Conservation (phyloP, 2,888 invertebrate species). For the Athalia cordata region DNA sequence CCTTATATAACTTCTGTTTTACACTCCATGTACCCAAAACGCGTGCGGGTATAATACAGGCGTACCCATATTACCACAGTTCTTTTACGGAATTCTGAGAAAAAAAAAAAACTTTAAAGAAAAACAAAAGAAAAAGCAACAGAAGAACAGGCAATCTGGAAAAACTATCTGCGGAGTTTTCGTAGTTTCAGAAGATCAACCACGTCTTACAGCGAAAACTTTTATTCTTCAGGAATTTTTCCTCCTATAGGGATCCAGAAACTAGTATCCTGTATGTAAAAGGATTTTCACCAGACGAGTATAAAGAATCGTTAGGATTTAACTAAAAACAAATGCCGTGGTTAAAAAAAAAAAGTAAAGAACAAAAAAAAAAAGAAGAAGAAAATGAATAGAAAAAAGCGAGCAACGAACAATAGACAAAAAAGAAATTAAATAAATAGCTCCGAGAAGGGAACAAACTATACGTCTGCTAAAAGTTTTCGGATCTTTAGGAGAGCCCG, state of each 20-base stretch:
- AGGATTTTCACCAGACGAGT: neutral
- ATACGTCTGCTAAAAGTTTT: conserved; percentile 10
- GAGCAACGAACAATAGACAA: too few relatives aligned
- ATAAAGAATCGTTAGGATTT: conserved; percentile 17
- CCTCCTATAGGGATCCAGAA: conserved; percentile 12
- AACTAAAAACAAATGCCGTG: neutral
- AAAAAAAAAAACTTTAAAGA: too few relatives aligned
- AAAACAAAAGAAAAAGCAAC: too few relatives aligned
- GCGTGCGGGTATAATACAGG: neutral
- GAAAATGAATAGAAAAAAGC: too few relatives aligned
- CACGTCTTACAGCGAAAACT: neutral
- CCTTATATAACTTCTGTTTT: conserved; percentile 19
- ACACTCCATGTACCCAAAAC: conserved; percentile 26
- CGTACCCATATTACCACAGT: neutral
- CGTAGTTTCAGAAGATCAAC: too few relatives aligned
- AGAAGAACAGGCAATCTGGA: too few relatives aligned
- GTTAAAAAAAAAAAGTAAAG: neutral
- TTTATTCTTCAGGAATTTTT: conserved; percentile 9
- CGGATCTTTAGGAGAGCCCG: neutral
- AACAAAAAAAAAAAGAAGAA: too few relatives aligned
- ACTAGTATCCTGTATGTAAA: neutral
- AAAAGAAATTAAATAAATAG: too few relatives aligned
- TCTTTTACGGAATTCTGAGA: too few relatives aligned
- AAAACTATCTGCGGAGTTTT: too few relatives aligned
- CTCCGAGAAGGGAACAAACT: too few relatives aligned